Percentiles rank a stretch among this genome's conserved stretches.
Evolutionary conservation across 1,140 invertebrate species (phyloP).

Genomic region (Formica selysi): DNA sequence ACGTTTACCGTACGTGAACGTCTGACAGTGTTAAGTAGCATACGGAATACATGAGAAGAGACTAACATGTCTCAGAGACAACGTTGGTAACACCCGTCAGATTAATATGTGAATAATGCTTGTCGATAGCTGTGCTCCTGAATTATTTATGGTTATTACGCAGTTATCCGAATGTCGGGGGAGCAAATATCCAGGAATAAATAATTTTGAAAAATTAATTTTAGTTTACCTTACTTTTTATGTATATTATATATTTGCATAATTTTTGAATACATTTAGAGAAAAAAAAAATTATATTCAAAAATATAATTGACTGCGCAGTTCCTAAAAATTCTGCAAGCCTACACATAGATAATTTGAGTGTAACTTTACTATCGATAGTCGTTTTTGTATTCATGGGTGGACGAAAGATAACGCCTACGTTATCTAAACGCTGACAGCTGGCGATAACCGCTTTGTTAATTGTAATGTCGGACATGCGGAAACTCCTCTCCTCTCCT

Average conservation of each 20-base stretch:
- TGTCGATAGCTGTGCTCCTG: background rate
- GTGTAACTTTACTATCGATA: background rate
- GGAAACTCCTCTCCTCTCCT: background rate
- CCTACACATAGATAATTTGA: background rate
- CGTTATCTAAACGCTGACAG: background rate
- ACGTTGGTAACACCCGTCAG: constrained; percentile 14
- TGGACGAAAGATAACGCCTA: background rate
- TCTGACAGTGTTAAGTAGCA: constrained; percentile 24
- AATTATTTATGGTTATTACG: background rate
- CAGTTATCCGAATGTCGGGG: background rate
- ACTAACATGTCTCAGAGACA: constrained; percentile 38
- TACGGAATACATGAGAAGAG: background rate
- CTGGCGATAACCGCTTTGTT: constrained; percentile 28
- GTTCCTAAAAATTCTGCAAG: background rate
- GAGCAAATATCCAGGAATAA: background rate
- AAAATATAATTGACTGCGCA: background rate
- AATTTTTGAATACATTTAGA: background rate
- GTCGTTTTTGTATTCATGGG: background rate
- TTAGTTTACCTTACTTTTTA: background rate
- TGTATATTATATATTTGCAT: background rate
- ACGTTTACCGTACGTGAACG: constrained; percentile 22
- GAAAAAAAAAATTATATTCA: background rate
- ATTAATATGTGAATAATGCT: constrained; percentile 10
- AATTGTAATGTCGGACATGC: constrained; percentile 49
- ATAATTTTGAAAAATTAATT: background rate